Evolutionary conservation across 2,888 invertebrate species (phyloP).

Genomic region (Agapostemon virescens): DNA sequence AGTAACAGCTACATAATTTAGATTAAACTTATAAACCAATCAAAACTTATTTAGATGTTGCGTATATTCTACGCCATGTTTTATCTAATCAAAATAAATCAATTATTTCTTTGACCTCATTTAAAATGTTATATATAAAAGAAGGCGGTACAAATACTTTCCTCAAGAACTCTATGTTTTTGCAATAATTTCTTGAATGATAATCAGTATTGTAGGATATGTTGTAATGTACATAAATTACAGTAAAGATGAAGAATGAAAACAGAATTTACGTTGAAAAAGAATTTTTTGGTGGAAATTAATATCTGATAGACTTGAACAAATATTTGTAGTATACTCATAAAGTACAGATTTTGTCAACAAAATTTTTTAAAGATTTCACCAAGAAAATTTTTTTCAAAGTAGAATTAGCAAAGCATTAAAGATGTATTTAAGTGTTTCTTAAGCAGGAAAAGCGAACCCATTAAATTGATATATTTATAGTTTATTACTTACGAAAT

Average conservation of each 20-base stretch:
- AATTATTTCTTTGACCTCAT: conserved; percentile 43
- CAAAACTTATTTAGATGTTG: conserved; percentile 62
- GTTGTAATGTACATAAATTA: conserved; percentile 68
- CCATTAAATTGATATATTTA: conserved; percentile 29
- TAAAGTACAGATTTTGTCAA: background rate
- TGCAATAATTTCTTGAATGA: conserved; percentile 53
- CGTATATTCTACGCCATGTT: conserved; percentile 53
- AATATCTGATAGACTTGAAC: conserved; percentile 17
- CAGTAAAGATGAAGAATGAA: conserved; percentile 42
- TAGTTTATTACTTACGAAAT: conserved; percentile 18
- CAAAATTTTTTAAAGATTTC: background rate
- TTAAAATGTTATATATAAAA: conserved; percentile 28
- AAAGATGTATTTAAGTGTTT: conserved; percentile 54
- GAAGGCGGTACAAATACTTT: conserved; percentile 31
- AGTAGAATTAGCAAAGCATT: conserved; percentile 35
- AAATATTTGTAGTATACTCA: background rate
- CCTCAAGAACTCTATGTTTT: conserved; percentile 35
- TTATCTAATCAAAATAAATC: conserved; percentile 64
- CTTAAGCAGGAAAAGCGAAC: conserved; percentile 39
- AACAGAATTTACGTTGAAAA: conserved; percentile 41
- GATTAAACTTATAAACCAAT: conserved; percentile 61
- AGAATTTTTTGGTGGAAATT: conserved; percentile 46
- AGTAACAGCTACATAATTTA: conserved; percentile 50
- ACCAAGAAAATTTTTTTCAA: conserved; percentile 37
- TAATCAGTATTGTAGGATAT: conserved; percentile 76